Evolutionary conservation across 2,797 vertebrate genomes (phyloP).

Genomic region (Tympanoctomys barrerae): DNA sequence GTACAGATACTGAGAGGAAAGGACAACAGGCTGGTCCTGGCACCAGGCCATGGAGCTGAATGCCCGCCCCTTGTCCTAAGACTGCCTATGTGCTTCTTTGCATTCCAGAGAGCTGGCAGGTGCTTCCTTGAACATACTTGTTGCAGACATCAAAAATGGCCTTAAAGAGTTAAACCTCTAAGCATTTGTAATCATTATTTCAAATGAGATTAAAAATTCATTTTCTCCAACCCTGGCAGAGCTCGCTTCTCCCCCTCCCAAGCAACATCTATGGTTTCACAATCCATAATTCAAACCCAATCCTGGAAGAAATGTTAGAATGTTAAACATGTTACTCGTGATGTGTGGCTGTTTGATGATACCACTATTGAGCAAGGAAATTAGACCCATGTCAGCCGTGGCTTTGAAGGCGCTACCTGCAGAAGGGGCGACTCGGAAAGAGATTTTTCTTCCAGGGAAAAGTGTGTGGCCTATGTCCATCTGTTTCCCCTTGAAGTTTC

Average conservation of each 20-base stretch:
- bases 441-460: conserved; percentile 92
- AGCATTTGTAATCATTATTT: conserved; percentile 70
- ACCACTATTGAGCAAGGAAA: conserved; percentile 92
- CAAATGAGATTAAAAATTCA: conserved; percentile 75
- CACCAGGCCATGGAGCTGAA: too few species aligned
- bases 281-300: conserved; percentile 84
- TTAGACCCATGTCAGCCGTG: conserved; percentile 92
- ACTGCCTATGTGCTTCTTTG: background rate
- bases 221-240: conserved; percentile 74
- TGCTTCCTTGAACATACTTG: background rate
- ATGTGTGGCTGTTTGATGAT: conserved; percentile 92
- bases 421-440: conserved; percentile 87
- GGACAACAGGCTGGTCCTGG: background rate
- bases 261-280: conserved; percentile 74
- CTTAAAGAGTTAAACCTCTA: conserved; percentile 72
- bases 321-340: conserved; percentile 90
- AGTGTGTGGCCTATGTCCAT: conserved; percentile 86
- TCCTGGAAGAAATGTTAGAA: conserved; percentile 88
- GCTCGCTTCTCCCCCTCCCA: conserved; percentile 71
- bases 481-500: conserved; percentile 84
- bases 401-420: conserved; percentile 91
- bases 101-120: background rate
- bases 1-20: background rate
- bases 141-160: background rate
- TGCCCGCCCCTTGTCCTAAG: background rate